Base-by-base conservation (phyloP, 2,888 invertebrate genomes). In the Orthonychiurus folsomi region DNA sequence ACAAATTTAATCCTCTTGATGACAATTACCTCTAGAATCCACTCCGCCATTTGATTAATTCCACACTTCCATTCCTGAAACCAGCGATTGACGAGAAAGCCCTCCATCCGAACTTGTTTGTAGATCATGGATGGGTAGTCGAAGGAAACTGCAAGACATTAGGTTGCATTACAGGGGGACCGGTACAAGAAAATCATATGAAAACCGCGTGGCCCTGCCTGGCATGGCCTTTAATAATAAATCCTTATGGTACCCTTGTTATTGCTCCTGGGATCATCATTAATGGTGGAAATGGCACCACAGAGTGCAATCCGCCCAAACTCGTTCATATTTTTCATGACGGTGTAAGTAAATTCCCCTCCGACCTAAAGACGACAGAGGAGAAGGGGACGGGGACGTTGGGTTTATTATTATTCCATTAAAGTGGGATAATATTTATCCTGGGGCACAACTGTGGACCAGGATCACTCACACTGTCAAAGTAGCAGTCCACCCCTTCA, bases 401-500 rank as follows among this genome's bases (percentile, higher is more conserved):
- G 37, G 15, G 37, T 9, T 37, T 37, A 37, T 37, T 37, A 37
- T 37, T 37, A 37, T 37, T 37, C 37, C 15, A 37, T 15, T 15
- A 37, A 37, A 37, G 37, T 37, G 37, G 52, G n/a, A 21, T 52
- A n/a, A 52, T 20, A 52, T 52, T 47, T 9, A 47, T 12, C 15
- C 48, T 47, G 48, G 15, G 15, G 9, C 9, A 47, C 48, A 47
- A 47, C 15, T 9, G 15, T 47, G 48, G n/a, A n/a, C n/a, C n/a
- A 56, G 3, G 27, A 26, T 27, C 57, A 76, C 82, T 76, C 78
- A 88, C 88, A 76, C 88, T 88, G 75, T 88, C 88, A 74, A 87
- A 88, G 73, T 85, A 88, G 73, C 86, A 85, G 74, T 88, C 86
- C 0, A 88, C 77, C 1, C 87, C 87, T n/a, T 85, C 78, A 0